Conservation (phyloP, 2,888 invertebrate species). For the Platycheirus rosarum region DNA sequence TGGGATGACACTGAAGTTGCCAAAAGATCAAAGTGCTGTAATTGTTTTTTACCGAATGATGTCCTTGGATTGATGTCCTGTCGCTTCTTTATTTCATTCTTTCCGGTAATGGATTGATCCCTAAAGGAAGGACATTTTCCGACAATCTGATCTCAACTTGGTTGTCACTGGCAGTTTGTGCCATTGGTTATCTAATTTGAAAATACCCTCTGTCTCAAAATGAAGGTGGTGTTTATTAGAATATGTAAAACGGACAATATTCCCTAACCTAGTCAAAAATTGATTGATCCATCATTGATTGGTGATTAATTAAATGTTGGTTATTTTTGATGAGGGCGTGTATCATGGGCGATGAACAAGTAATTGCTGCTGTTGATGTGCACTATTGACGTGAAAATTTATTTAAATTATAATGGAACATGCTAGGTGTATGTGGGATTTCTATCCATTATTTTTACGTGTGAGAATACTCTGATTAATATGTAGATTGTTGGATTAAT, state of each 20-base stretch:
- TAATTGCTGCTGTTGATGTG: not conserved
- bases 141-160: slow-evolving; percentile 52
- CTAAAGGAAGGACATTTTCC: slow-evolving; percentile 53
- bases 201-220: slow-evolving; percentile 17
- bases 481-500: too few relatives aligned
- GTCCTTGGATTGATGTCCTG: slow-evolving; percentile 41
- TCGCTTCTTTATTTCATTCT: slow-evolving; percentile 24
- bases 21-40: slow-evolving; percentile 58
- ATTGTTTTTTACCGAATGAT: slow-evolving; percentile 42
- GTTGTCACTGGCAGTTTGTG: slow-evolving; percentile 24
- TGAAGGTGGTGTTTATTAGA: slow-evolving; percentile 27
- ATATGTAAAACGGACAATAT: slow-evolving; percentile 16
- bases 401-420: slow-evolving; percentile 32
- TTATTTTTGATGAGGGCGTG: slow-evolving; percentile 68
- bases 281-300: slow-evolving; percentile 71
- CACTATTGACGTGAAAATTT: slow-evolving; percentile 39
- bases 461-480: too few relatives aligned
- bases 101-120: slow-evolving; percentile 47
- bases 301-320: slow-evolving; percentile 72
- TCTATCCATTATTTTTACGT: too few relatives aligned
- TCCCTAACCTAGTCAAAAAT: slow-evolving; percentile 40
- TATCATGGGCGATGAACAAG: not conserved
- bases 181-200: slow-evolving; percentile 57
- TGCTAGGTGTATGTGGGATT: too few relatives aligned
- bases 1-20: not conserved